Conservation (phyloP, 2,797 vertebrate species). For the Sebastes umbrosus region DNA sequence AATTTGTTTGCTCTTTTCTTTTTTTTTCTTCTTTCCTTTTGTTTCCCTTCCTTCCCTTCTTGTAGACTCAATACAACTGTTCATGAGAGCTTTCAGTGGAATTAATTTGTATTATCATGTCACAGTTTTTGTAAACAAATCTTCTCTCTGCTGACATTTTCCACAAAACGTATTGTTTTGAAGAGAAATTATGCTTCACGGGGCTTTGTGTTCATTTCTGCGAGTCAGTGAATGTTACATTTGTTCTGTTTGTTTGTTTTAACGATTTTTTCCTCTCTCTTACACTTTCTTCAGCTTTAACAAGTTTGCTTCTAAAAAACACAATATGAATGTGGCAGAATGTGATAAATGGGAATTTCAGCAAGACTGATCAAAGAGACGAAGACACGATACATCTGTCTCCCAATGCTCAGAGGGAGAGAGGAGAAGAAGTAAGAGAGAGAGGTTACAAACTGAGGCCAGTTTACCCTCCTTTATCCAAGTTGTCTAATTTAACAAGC, state of each 20-base stretch:
- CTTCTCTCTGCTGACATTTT: background rate
- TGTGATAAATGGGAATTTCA: background rate
- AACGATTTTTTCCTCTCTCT: background rate
- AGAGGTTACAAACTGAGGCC: slow-evolving; percentile 1
- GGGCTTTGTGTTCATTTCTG: background rate
- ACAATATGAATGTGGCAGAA: background rate
- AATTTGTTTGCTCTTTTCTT: background rate
- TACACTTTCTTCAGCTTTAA: background rate
- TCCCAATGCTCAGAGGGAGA: background rate
- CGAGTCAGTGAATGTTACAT: background rate
- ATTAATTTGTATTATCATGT: slow-evolving; percentile 3
- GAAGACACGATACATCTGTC: background rate
- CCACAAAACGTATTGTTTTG: background rate
- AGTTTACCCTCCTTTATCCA: background rate
- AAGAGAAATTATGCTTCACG: background rate
- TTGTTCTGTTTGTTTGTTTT: background rate
- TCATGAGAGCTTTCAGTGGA: background rate
- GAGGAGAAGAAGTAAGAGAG: background rate
- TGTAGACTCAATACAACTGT: background rate
- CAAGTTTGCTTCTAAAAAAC: background rate
- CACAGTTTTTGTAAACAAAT: slow-evolving; percentile 10
- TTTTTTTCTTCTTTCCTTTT: background rate
- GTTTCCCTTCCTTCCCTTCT: background rate
- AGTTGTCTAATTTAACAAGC: slow-evolving; percentile 10
- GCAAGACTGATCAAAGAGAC: background rate